These are phyloP conservation scores for Lasioglossum oenotherae DNA, from an alignment of 2,888 invertebrate genomes.

Conservation along the genomic window DNA sequence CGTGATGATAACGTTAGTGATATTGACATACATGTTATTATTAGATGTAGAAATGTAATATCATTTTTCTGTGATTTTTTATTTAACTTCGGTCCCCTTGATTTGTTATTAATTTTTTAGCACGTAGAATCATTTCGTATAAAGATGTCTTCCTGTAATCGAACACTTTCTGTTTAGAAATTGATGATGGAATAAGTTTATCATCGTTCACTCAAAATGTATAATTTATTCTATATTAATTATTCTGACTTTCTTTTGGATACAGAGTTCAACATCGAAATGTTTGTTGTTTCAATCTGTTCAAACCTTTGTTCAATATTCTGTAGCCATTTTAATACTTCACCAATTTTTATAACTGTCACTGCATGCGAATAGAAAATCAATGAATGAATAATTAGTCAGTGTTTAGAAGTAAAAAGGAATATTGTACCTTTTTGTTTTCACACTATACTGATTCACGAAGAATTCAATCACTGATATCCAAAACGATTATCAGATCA, in stretches of 20 bases:
- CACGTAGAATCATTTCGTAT: not conserved
- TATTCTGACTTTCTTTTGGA: not conserved
- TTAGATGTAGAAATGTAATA: not conserved
- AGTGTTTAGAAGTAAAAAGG: not conserved
- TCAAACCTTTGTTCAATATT: not conserved
- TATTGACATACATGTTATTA: not conserved
- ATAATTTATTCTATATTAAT: not conserved
- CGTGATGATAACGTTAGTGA: not conserved
- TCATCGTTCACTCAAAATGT: not conserved
- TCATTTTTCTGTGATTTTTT: not conserved
- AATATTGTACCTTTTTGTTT: not conserved
- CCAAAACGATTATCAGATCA: not conserved
- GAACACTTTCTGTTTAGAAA: not conserved
- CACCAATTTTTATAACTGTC: not conserved
- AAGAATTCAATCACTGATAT: not conserved
- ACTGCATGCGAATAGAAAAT: slow-evolving; percentile 2
- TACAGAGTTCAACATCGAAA: not conserved
- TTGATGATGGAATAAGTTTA: not conserved
- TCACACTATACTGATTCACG: not conserved
- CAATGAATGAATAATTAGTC: not conserved
- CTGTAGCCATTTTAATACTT: not conserved
- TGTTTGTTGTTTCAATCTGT: not conserved
- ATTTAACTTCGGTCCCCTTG: not conserved
- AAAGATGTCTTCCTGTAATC: not conserved
- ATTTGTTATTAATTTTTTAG: not conserved